Evolutionary conservation across 2,888 invertebrate genomes (phyloP), one percentile per base, ranked within the genome.

Genomic region (Phengaris arion): DNA sequence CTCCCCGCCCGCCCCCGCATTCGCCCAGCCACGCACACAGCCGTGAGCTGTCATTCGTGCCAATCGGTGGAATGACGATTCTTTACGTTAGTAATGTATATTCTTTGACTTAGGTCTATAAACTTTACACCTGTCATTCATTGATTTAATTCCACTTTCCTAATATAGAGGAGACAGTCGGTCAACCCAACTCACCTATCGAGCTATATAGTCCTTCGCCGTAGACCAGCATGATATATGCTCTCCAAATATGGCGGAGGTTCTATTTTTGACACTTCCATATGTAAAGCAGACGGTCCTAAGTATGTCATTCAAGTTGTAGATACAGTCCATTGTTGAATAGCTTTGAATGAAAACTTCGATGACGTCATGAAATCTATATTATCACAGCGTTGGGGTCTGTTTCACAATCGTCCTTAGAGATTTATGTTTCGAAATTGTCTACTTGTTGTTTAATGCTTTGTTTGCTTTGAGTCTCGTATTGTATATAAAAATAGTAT

Each of bases 211-310:
- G 52, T 52, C 59, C 59, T 59, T 35, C 59, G 64, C 64, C 35
- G 12, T 45, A 35, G 5, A 64, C 5, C 64, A 64, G 12, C 13
- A 45, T 64, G 12, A 64, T 64, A 64, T 7, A 64, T 6, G 35
- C 59, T 35, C 12, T 5, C 35, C 64, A 35, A 35, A 64, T 35
- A 64, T 45, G 35, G 64, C 13, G 2, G 7, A 13, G 64, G 6
- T 35, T 35, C 64, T 64, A 64, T 64, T 64, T 64, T 64, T 45
- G 64, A 64, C 64, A 45, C 64, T 45, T 64, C 7, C 35, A 64
- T 22, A 59, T 59, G 9, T 10, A 57, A 64, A 45, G 35, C 35
- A 45, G 45, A 64, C 13, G 64, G 12, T 2, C 35, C 64, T 52
- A 64, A 35, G 35, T 35, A 35, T 64, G 64, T 45, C 64, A 45